phyloP scores from a whole-genome alignment of 2,113 vertebrate genomes.

The Peucedramus taeniatus region DNA sequence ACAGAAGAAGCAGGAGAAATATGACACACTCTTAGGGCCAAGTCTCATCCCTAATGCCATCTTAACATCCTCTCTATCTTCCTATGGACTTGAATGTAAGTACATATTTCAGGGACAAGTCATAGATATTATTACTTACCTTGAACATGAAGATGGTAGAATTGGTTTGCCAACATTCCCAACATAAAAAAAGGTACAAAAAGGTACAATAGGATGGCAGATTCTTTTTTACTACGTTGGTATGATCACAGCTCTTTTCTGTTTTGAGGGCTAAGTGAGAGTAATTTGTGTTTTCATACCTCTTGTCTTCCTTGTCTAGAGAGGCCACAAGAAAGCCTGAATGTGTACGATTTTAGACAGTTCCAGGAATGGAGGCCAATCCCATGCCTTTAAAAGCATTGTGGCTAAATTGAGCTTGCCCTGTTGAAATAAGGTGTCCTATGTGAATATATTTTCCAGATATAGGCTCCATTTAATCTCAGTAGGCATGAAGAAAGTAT shows the following conservation, averaged over 20 bases:
- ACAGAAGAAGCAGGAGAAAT: background rate
- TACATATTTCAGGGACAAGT: background rate
- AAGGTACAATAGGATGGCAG: background rate
- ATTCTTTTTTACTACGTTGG: background rate
- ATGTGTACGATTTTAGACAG: background rate
- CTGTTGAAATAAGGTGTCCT: background rate
- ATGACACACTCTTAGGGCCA: background rate
- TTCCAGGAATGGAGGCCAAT: background rate
- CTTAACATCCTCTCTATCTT: background rate
- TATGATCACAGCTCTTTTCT: background rate
- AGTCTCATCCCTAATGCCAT: background rate
- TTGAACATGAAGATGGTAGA: background rate
- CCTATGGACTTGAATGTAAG: background rate
- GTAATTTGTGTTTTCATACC: background rate
- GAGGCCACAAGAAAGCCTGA: background rate
- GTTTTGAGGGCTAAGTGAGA: background rate
- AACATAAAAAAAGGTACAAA: background rate
- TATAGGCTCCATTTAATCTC: background rate
- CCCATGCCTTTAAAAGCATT: background rate
- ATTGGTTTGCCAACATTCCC: background rate
- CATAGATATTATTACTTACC: background rate
- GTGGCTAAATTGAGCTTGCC: background rate
- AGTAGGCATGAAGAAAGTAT: background rate
- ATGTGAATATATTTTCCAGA: background rate
- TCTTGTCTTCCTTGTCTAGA: background rate